Percentiles rank a stretch among this genome's conserved stretches.
Evolutionary conservation across 2,888 invertebrate species (phyloP).

Genomic region (Orgyia antiqua): DNA sequence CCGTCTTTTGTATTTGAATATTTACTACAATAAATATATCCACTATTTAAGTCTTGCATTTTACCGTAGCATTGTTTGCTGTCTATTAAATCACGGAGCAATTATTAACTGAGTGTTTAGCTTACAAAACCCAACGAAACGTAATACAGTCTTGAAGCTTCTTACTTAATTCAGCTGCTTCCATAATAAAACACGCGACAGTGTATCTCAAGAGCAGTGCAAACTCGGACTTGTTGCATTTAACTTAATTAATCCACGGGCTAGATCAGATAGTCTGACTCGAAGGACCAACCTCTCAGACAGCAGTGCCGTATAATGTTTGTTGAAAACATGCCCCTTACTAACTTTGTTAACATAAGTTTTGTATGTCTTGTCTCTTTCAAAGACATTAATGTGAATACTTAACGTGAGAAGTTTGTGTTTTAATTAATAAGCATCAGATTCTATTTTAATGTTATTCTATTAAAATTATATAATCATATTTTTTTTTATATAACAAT

Average conservation of each 20-base stretch:
- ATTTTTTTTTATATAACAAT: too few species aligned
- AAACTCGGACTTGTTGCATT: slow-evolving; percentile 76
- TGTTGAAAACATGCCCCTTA: slow-evolving; percentile 19
- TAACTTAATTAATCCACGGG: slow-evolving; percentile 71
- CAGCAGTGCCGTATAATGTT: slow-evolving; percentile 26
- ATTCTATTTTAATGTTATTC: too few species aligned
- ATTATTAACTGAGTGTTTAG: slow-evolving; percentile 26
- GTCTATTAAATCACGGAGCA: slow-evolving; percentile 21
- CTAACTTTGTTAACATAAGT: slow-evolving; percentile 10
- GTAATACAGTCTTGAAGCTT: slow-evolving; percentile 41
- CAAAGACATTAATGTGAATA: slow-evolving; percentile 13
- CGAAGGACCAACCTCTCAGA: slow-evolving; percentile 42
- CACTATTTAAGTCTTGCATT: too few species aligned
- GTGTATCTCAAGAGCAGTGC: slow-evolving; percentile 64
- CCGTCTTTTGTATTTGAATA: too few species aligned
- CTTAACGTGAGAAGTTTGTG: slow-evolving; percentile 1
- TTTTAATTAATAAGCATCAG: neutral
- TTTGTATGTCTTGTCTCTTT: slow-evolving; percentile 16
- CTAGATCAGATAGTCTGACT: slow-evolving; percentile 62
- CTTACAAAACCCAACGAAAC: slow-evolving; percentile 29
- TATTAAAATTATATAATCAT: too few species aligned
- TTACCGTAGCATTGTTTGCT: slow-evolving; percentile 8
- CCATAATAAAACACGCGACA: slow-evolving; percentile 68
- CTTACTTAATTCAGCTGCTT: slow-evolving; percentile 65
- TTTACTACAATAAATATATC: too few species aligned